These are phyloP conservation scores for Bagarius yarrelli DNA, from an alignment of 2,113 vertebrate species.

Conservation along the genomic window DNA sequence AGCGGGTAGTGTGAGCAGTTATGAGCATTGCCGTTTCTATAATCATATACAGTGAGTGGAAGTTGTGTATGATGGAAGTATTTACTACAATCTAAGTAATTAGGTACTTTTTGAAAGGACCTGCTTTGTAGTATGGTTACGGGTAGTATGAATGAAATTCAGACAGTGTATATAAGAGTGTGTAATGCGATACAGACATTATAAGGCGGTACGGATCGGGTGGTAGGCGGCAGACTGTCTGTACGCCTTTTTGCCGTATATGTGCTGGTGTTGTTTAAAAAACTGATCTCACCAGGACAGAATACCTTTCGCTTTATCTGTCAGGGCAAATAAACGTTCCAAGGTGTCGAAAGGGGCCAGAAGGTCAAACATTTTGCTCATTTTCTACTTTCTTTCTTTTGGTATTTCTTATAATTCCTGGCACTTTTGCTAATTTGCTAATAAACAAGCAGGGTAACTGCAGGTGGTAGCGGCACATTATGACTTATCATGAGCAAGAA, in stretches of 20 bases:
- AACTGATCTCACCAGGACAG: background rate
- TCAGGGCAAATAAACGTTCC: background rate
- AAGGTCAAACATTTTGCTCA: background rate
- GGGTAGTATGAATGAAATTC: no score
- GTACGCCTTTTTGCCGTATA: background rate
- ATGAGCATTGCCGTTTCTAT: no score
- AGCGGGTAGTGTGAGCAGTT: no score
- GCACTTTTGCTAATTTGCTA: slow-evolving; percentile 61
- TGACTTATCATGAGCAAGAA: slow-evolving; percentile 68
- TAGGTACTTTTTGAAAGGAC: no score
- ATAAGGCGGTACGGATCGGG: background rate
- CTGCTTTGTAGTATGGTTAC: background rate
- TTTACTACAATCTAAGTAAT: no score
- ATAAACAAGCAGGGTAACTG: slow-evolving; percentile 59
- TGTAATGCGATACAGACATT: slow-evolving; percentile 9
- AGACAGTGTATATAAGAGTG: background rate
- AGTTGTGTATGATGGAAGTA: no score
- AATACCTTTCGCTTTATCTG: background rate
- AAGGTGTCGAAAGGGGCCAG: background rate
- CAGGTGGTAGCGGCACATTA: slow-evolving; percentile 67
- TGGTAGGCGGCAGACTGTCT: slow-evolving; percentile 33
- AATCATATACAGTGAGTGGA: no score
- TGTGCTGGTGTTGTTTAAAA: slow-evolving; percentile 11
- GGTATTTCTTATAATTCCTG: no score
- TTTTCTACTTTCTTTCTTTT: background rate